Evolutionary conservation across 2,797 vertebrate genomes (phyloP), one percentile per base, ranked within the genome.

Genomic region (Chanos chanos): DNA sequence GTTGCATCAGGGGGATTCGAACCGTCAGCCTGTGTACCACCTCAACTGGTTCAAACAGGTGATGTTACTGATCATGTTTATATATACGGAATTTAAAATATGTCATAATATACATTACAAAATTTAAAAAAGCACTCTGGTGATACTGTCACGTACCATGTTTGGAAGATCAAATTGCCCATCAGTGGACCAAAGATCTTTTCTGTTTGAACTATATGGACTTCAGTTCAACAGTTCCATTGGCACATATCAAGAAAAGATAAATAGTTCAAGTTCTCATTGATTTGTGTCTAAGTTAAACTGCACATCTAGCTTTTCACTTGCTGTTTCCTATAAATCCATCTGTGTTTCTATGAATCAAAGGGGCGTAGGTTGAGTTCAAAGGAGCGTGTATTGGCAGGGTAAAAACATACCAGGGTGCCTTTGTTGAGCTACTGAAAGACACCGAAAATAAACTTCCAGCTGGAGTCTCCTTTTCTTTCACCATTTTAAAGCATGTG

Each of bases 381-480:
- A 60, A 60, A 60, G 34, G 50, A 58, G 31, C 15, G 22, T 41
- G 12, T 39, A 66, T 53, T 31, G 49, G 34, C 45, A 53, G 33
- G 58, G 28, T 31, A 65, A 61, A 61, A 68, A 68, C 58, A 61
- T 50, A 65, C 31, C 51, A 31, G 36, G 15, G 27, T 12, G 41
- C 19, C 12, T 40, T 40, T 44, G 68, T 44, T 55, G 51, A 54
- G 30, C 60, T 47, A 28, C 51, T 64, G 57, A 63, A 28, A 55
- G 41, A 47, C 55, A 24, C 24, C 36, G 22, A 24, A 24, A 37
- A 31, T 44, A 19, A 48, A 27, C 24, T 5, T 27, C 62, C 10
- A 24, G 19, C 40, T 7, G 36, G 52, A 24, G 24, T 30, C 50
- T 36, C 30, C 27, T 10, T 41, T 6, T 22, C 44, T 28, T 22